Evolutionary conservation across 1,140 invertebrate genomes (phyloP), one percentile per base, ranked within the genome.

Genomic region (Brachionus koreanus): DNA sequence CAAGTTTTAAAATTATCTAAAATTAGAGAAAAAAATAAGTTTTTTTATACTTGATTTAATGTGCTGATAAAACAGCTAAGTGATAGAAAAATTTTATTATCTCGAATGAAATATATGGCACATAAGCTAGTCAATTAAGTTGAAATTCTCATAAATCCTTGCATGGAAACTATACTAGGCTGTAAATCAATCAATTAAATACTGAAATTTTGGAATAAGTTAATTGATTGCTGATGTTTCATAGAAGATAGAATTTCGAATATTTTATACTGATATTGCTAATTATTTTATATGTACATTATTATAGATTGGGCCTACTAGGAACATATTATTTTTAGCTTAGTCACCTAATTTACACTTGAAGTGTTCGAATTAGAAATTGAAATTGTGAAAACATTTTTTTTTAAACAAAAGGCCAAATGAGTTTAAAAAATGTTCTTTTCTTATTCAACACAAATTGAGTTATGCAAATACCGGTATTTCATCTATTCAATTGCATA

Each of bases 171-270:
- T 39, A 23, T 16, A 37, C 16, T 16, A 69, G 65, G 33, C 33
- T 16, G 13, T 39, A 65, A 69, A 69, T 69, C 65, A 69, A 69
- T 69, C 65, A 69, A 69, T 69, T 69, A 69, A 69, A 69, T 69
- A 69, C 37, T 69, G 33, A 23, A 69, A 69, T 29, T 23, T 16
- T 23, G 19, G 57, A 25, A 2, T 63, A 65, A 12, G 12, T 39
- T 69, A 69, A 69, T 69, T 69, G 65, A 69, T 69, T 69, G 65
- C 65, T 69, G 33, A 69, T 69, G 65, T 69, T 65, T 65, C 3
- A n/a, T 16, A 16, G 63, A 5, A n/a, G 12, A 65, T 69, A 39
- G 65, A 37, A 69, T 69, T 39, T 69, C 65, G 29, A 69, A 69
- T 69, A 69, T 69, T 69, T 69, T 69, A 16, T 42, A 69, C 5